Conservation (phyloP, 1,140 invertebrate species). For the Lasioglossum albipes region DNA sequence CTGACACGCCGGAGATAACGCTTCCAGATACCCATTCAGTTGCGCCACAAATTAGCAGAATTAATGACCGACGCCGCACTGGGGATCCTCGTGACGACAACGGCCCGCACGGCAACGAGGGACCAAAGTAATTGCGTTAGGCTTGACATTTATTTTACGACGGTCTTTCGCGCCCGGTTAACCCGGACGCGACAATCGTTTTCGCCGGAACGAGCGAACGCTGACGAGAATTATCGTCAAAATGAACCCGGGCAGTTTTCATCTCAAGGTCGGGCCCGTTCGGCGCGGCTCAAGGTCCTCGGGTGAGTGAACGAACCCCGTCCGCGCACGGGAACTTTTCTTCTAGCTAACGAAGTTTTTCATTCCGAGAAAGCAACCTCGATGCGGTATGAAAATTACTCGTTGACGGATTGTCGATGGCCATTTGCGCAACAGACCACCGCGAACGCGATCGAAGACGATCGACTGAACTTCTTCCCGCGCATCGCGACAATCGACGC, state of each 20-base stretch:
- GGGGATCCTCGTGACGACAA: conserved; percentile 40
- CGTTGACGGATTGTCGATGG: not conserved
- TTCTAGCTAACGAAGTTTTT: not conserved
- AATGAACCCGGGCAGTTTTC: conserved; percentile 45
- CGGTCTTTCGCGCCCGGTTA: conserved; percentile 43
- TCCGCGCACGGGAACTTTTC: not conserved
- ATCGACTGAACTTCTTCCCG: not conserved
- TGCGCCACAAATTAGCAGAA: conserved; percentile 63
- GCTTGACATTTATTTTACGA: conserved; percentile 63
- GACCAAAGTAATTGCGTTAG: conserved; percentile 59
- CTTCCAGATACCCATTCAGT: conserved; percentile 54
- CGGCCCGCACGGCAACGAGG: conserved; percentile 21
- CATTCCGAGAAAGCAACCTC: not conserved
- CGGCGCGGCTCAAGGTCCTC: not conserved
- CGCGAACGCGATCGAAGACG: not conserved
- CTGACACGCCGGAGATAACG: conserved; percentile 30
- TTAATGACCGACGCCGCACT: conserved; percentile 51
- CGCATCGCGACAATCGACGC: conserved; percentile 7
- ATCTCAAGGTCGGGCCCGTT: conserved; percentile 39
- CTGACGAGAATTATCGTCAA: conserved; percentile 44
- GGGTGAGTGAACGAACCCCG: conserved; percentile 11
- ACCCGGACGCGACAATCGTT: conserved; percentile 55
- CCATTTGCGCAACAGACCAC: not conserved
- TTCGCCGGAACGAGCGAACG: conserved; percentile 15
- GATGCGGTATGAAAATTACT: not conserved